phyloP scores from a whole-genome alignment of 2,888 invertebrate genomes.

The Drosophila conformis region DNA sequence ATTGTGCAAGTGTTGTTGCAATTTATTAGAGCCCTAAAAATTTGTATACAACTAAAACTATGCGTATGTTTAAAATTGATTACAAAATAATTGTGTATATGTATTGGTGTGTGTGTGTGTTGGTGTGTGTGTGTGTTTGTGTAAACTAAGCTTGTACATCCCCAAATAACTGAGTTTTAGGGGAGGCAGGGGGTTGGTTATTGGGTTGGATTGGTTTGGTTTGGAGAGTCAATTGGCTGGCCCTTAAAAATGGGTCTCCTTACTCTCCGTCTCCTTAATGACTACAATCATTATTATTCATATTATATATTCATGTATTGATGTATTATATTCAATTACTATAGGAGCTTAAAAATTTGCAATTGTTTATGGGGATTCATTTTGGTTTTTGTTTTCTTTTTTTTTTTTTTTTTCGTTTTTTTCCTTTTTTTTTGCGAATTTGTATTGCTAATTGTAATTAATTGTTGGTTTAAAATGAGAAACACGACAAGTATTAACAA shows the following conservation, averaged over 20 bases:
- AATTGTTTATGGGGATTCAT: constrained; percentile 28
- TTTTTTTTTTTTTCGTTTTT: constrained; percentile 17
- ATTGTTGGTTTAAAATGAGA: constrained; percentile 44
- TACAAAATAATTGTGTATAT: constrained; percentile 66
- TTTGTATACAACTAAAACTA: constrained; percentile 76
- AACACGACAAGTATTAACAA: constrained; percentile 55
- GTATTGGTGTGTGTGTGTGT: constrained; percentile 20
- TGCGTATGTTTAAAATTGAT: constrained; percentile 65
- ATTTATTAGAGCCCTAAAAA: constrained; percentile 75
- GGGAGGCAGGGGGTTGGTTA: constrained; percentile 16
- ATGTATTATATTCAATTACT: constrained; percentile 62
- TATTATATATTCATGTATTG: constrained; percentile 48
- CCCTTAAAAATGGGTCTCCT: constrained; percentile 70
- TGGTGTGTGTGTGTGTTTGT: constrained; percentile 15
- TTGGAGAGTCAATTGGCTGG: constrained; percentile 5
- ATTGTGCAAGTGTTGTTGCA: constrained; percentile 62
- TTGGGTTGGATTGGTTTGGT: background rate
- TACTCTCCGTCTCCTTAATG: constrained; percentile 55
- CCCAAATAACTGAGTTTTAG: constrained; percentile 53
- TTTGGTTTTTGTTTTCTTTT: background rate
- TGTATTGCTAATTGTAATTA: constrained; percentile 44
- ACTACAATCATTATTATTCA: constrained; percentile 63
- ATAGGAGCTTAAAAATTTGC: constrained; percentile 67
- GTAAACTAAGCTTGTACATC: constrained; percentile 62
- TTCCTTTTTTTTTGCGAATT: constrained; percentile 20